phyloP scores from a whole-genome alignment of 1,140 invertebrate genomes.

The Theocolax elegans region DNA sequence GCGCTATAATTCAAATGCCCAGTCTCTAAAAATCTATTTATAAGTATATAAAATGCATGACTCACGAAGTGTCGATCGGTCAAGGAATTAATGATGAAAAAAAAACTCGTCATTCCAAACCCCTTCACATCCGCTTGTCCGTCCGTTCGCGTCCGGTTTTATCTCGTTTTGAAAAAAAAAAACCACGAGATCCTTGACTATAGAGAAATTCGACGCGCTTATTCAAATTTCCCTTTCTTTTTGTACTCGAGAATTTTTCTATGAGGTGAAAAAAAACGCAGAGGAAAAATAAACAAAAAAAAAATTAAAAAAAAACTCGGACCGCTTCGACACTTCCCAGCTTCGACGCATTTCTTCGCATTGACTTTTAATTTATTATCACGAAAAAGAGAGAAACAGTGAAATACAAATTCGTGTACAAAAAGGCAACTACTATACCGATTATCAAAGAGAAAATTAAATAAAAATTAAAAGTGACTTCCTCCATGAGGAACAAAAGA shows the following conservation, averaged over 20 bases:
- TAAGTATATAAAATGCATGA: conserved; percentile 39
- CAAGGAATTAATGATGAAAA: background rate
- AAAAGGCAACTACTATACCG: conserved; percentile 11
- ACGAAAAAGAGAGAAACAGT: background rate
- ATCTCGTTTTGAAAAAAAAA: conserved; percentile 17
- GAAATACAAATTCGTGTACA: conserved; percentile 16
- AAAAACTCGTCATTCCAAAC: conserved; percentile 31
- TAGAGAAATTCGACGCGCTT: conserved; percentile 10
- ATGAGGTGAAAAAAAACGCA: background rate
- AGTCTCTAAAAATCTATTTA: conserved; percentile 48
- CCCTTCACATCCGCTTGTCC: conserved; percentile 41
- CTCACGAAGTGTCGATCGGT: conserved; percentile 50
- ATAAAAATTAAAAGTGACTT: conserved; percentile 8
- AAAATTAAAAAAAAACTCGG: conserved; percentile 1
- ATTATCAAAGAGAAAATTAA: background rate
- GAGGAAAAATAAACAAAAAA: background rate
- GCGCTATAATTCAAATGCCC: conserved; percentile 59
- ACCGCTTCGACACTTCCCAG: conserved; percentile 50
- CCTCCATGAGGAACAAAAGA: conserved; percentile 42
- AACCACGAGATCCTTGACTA: conserved; percentile 18
- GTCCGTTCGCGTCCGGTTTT: conserved; percentile 35
- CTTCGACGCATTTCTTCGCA: conserved; percentile 35
- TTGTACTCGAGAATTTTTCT: conserved; percentile 21
- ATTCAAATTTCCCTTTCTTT: conserved; percentile 26
- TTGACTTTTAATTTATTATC: conserved; percentile 30